Evolutionary conservation across 2,888 invertebrate genomes (phyloP), one percentile per base, ranked within the genome.

Genomic region (Gymnoscelis rufifasciata): DNA sequence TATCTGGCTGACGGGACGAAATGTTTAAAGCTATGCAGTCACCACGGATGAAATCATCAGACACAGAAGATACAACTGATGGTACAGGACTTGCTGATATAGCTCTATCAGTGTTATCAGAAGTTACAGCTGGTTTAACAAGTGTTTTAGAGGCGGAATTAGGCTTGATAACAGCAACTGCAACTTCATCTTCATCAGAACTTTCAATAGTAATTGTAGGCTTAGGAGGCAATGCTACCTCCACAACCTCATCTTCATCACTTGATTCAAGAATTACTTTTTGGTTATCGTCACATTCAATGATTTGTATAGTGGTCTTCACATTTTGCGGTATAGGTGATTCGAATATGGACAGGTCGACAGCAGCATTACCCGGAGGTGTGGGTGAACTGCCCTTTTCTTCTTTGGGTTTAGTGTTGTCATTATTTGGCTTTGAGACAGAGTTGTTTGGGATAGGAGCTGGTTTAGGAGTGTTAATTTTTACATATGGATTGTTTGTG

Each of bases 21-120:
- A 89, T 88, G 51, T 89, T 88, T 38, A 88, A 69, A 42, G 84
- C 86, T 59, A 87, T 83, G 59, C 88, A 88, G 54, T 89, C 88
- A 50, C 81, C 70, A 44, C 88, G 77, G 15, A 89, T 88, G 42
- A 88, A 89, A 10, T 89, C 89, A 66, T 89, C 89, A 14, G 88
- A 89, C 7, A 87, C 74, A 24, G 88, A 88, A 7, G 89, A 89
- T 1, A 88, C 81, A 10, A 83, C 76, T 23, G 89, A 89, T 31
- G 84, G 88, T 7, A 83, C 88, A 0, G 88, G 88, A 52, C 89
- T 89, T 0, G 83, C 67, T 7, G 82, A 76, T 1, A 77, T 57
- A 33, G 71, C 81, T 58, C 80, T 64, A 10, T 77, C 72, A 44
- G 43, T 54, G 53, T 48, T 59, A 47, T 47, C 61, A 4, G 52